Conservation (phyloP, 2,888 invertebrate species). For the Odontomyia ornata region DNA sequence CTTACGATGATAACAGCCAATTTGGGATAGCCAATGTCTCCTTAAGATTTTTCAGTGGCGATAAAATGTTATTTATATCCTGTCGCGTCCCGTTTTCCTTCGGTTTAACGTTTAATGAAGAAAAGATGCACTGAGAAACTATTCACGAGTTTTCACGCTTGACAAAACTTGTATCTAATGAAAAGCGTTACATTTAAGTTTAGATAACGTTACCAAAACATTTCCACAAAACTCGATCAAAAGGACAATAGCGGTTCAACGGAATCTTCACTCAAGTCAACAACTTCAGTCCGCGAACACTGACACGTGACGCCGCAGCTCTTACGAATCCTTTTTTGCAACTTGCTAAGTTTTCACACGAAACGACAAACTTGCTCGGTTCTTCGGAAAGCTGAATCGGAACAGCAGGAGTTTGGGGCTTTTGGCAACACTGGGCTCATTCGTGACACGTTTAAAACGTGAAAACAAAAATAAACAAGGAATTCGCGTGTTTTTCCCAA, state of each 20-base stretch:
- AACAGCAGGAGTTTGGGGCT: not conserved
- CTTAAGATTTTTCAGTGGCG: conserved; percentile 51
- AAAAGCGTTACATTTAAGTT: too few relatives aligned
- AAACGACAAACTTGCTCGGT: not conserved
- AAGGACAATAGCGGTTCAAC: not conserved
- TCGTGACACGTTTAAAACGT: not conserved
- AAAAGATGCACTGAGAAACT: not conserved
- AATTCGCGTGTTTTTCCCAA: conserved; percentile 32
- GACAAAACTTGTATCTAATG: not conserved
- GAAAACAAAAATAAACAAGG: not conserved
- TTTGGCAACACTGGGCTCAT: not conserved
- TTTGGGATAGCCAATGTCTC: conserved; percentile 53
- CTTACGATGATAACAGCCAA: conserved; percentile 52
- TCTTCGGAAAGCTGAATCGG: not conserved
- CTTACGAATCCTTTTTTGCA: conserved; percentile 15
- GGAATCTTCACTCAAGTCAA: not conserved
- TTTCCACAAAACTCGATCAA: not conserved
- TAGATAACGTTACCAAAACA: not conserved
- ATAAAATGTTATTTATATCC: conserved; percentile 52
- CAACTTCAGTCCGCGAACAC: not conserved
- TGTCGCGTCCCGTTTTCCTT: not conserved
- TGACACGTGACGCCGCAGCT: conserved; percentile 8
- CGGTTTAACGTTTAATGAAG: not conserved
- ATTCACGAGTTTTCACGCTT: conserved; percentile 30
- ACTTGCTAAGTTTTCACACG: not conserved